phyloP scores from a whole-genome alignment of 2,888 invertebrate species.

The Cryptocephalus moraei region DNA sequence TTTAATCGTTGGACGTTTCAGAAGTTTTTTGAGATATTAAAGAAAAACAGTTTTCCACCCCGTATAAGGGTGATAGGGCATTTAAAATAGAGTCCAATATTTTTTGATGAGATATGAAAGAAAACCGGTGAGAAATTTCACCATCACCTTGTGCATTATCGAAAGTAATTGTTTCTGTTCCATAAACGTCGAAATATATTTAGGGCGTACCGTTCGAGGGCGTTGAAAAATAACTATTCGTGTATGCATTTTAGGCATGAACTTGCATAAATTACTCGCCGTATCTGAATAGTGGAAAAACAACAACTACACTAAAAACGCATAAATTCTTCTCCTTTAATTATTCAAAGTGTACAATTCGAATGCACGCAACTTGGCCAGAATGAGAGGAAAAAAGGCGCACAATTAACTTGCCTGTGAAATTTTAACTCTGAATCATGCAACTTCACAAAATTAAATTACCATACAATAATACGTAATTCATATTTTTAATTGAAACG shows the following conservation, averaged over 20 bases:
- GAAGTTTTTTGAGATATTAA: too few relatives aligned
- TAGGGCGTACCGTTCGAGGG: constrained; percentile 1
- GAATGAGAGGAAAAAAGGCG: constrained; percentile 13
- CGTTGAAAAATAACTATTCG: constrained; percentile 16
- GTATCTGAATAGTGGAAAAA: constrained; percentile 17
- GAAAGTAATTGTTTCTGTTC: too few relatives aligned
- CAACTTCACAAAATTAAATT: neutral
- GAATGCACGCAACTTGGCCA: constrained; percentile 24
- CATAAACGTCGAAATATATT: too few relatives aligned
- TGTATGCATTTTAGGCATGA: constrained; percentile 15
- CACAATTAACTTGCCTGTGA: neutral
- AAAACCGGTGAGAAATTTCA: too few relatives aligned
- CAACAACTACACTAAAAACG: constrained; percentile 21
- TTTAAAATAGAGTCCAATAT: too few relatives aligned
- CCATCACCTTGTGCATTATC: too few relatives aligned
- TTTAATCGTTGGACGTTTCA: too few relatives aligned
- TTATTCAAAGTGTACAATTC: constrained; percentile 27
- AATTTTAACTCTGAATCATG: neutral
- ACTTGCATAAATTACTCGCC: constrained; percentile 19
- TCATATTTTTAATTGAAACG: neutral
- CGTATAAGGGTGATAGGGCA: too few relatives aligned
- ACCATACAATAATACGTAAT: neutral
- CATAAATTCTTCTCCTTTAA: constrained; percentile 27
- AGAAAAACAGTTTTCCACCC: too few relatives aligned
- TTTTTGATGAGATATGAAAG: too few relatives aligned